Conservation (phyloP, 2,113 vertebrate genomes). For the Maccullochella peelii region DNA sequence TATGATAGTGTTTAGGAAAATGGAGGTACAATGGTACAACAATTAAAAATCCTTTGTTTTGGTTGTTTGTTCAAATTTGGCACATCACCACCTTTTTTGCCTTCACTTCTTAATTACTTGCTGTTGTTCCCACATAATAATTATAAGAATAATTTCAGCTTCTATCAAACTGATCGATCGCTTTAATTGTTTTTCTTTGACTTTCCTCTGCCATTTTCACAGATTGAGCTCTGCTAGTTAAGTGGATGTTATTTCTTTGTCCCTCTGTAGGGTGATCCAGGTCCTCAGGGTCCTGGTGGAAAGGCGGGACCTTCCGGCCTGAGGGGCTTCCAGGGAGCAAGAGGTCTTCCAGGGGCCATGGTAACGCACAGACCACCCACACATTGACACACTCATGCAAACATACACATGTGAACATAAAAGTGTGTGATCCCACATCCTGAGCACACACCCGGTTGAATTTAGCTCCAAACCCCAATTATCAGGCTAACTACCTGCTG, state of each 20-base stretch:
- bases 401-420: constrained; percentile 24
- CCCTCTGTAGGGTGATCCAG: constrained; percentile 91
- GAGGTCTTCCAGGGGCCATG: constrained; percentile 94
- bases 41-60: constrained; percentile 1
- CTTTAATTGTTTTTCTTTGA: constrained; percentile 23
- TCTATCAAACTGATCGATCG: constrained; percentile 31
- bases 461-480: constrained; percentile 66
- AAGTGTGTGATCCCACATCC: constrained; percentile 35
- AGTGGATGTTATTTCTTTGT: constrained; percentile 43
- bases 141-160: constrained; percentile 33
- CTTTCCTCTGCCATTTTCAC: not conserved
- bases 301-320: constrained; percentile 94
- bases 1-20: constrained; percentile 1
- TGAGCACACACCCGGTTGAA: constrained; percentile 29
- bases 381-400: constrained; percentile 18
- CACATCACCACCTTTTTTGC: not conserved
- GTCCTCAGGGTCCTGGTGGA: constrained; percentile 89
- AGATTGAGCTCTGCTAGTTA: not conserved
- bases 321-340: constrained; percentile 92
- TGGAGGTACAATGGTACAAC: not conserved
- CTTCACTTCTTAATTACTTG: constrained; percentile 22
- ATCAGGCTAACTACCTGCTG: constrained; percentile 70
- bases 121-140: constrained; percentile 31
- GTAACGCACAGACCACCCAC: constrained; percentile 80
- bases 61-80: not conserved